Evolutionary conservation across 2,113 vertebrate genomes (phyloP).

Genomic region (Tyto alba): DNA sequence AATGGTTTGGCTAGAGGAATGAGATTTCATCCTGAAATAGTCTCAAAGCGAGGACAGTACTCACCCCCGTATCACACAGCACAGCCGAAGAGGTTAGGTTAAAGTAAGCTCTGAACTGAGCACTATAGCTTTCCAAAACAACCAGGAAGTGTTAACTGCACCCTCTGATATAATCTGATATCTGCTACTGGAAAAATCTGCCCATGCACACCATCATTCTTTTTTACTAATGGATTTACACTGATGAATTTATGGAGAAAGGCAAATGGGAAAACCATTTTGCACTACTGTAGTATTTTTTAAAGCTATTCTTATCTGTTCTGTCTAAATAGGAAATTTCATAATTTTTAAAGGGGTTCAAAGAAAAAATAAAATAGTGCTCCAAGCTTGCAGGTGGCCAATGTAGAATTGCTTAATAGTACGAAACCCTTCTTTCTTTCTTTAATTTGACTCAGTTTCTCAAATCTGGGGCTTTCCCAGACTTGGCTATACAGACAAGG

Average conservation of each 20-base stretch:
- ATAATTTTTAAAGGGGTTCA: neutral
- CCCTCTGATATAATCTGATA: neutral
- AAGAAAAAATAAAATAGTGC: neutral
- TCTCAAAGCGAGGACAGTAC: neutral
- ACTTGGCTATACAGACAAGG: neutral
- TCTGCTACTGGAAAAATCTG: neutral
- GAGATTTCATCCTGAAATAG: neutral
- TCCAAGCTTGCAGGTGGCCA: neutral
- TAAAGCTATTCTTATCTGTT: neutral
- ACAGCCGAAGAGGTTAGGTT: neutral
- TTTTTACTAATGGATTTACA: neutral
- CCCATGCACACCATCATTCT: neutral
- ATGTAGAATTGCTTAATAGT: neutral
- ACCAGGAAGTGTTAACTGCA: neutral
- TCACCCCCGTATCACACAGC: neutral
- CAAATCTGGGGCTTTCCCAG: neutral
- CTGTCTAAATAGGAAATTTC: neutral
- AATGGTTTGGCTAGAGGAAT: neutral
- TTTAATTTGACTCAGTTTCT: neutral
- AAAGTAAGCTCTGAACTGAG: neutral
- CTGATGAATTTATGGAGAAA: neutral
- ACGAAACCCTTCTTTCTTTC: neutral
- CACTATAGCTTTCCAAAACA: neutral
- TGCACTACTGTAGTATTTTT: neutral
- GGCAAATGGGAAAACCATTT: neutral